Evolutionary conservation across 2,113 vertebrate genomes (phyloP).

Genomic region (Pedetes capensis): DNA sequence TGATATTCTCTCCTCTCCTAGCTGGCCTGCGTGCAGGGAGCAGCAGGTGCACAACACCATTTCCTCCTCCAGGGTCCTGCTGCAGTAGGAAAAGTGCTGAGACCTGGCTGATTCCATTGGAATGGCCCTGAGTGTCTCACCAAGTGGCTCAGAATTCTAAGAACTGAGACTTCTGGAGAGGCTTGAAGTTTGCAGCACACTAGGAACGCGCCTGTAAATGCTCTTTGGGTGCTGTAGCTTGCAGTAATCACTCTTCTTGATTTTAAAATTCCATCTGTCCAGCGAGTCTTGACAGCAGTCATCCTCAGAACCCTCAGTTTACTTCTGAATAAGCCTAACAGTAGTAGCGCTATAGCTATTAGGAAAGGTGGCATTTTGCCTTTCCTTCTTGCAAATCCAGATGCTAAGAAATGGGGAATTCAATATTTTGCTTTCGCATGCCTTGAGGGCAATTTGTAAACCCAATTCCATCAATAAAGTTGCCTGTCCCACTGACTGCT

Average conservation of each 20-base stretch:
- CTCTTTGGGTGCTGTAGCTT: background rate
- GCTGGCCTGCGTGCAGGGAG: background rate
- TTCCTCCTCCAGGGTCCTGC: background rate
- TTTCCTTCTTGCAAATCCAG: constrained; percentile 26
- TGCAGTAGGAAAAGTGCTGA: background rate
- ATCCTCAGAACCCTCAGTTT: background rate
- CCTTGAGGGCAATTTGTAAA: constrained; percentile 59
- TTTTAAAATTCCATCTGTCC: background rate
- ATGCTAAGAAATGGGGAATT: constrained; percentile 12
- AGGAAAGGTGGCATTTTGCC: background rate
- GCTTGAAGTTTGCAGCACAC: background rate
- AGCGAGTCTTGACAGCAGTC: background rate
- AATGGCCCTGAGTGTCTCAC: background rate
- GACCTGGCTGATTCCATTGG: background rate
- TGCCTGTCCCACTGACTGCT: constrained; percentile 19
- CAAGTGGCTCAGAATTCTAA: background rate
- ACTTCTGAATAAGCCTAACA: background rate
- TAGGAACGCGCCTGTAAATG: background rate
- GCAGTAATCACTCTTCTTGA: background rate
- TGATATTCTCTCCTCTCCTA: background rate
- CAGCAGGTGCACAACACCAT: accelerated
- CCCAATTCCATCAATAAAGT: constrained; percentile 59
- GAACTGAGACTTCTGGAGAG: background rate
- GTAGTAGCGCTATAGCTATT: background rate
- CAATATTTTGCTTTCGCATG: constrained; percentile 50